phyloP scores from a whole-genome alignment of 2,113 vertebrate species.

The Nycticryphes semicollaris region DNA sequence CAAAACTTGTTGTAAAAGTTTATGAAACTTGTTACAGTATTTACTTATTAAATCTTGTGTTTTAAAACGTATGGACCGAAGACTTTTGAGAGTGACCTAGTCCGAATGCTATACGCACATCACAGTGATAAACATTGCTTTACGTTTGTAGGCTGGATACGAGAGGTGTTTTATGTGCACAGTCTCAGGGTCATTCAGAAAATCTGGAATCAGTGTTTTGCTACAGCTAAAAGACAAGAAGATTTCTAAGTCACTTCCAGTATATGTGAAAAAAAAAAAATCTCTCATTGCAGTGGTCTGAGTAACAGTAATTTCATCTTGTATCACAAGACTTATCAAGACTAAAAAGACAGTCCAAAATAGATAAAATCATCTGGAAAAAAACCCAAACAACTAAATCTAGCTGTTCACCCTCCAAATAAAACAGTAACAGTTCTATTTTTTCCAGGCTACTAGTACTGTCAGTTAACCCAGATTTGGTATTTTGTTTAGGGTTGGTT shows the following conservation, averaged over 20 bases:
- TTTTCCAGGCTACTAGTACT: background rate
- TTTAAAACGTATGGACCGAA: background rate
- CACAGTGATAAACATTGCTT: background rate
- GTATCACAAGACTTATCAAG: background rate
- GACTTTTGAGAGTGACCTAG: background rate
- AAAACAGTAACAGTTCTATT: background rate
- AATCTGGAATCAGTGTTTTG: background rate
- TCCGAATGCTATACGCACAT: background rate
- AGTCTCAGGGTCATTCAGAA: background rate
- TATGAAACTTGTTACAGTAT: background rate
- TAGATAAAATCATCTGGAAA: background rate
- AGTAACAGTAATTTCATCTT: background rate
- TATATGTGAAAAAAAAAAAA: too few relatives aligned
- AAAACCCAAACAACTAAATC: background rate
- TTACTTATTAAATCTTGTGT: background rate
- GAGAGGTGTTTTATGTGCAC: background rate
- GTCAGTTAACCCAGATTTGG: background rate
- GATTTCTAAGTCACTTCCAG: background rate
- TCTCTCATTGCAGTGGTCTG: background rate
- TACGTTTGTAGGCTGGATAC: background rate
- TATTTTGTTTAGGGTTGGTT: background rate
- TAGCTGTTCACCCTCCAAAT: background rate
- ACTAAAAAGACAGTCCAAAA: background rate
- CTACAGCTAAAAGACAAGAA: background rate
- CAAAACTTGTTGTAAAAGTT: background rate